Evolutionary conservation across 2,797 vertebrate species (phyloP), one percentile per base, ranked within the genome.

Genomic region (Agapornis canus): DNA sequence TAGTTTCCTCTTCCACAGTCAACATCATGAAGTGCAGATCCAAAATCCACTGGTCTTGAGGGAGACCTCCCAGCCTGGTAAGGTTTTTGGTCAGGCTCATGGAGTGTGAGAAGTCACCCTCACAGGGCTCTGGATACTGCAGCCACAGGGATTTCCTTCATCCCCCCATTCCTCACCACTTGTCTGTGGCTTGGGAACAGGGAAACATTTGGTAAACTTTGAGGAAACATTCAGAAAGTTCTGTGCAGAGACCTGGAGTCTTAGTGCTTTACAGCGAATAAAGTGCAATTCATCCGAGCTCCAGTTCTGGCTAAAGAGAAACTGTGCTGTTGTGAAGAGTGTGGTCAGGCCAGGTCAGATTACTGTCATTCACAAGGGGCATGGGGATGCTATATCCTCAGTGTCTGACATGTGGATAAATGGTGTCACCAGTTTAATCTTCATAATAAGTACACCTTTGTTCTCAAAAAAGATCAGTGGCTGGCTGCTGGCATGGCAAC

Each of bases 381-480:
- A 0, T 47, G 66, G 83, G 49, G 87, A 91, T 95, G 95, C 42
- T 73, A 11, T 79, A 70, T 73, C 69, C 84, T 90, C 83, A 52
- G 68, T 69, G 81, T 83, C 73, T 93, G 93, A 94, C 66, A 37
- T 60, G 65, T 82, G 92, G 87, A 85, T 84, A 90, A 95, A 95
- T 63, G 83, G 94, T 96, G 86, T 91, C 84, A 94, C 94, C 75
- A 47, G 42, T 90, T 96, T 92, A 91, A 95, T 97, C 83, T 92
- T 91, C 43, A 10, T 88, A 90, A 96, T 92, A 96, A 97, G 68
- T 45, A 87, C 92, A 75, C 2, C 1, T 90, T 97, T 97, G 96
- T 96, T 96, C 94, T 97, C 84, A 83, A 88, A 97, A 96, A 96
- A 96, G 86, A 94, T 96, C 94, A 82, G 92, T 90, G 96, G 94